Evolutionary conservation across 2,113 vertebrate species (phyloP), one percentile per base, ranked within the genome.

Genomic region (Aplodontia rufa): DNA sequence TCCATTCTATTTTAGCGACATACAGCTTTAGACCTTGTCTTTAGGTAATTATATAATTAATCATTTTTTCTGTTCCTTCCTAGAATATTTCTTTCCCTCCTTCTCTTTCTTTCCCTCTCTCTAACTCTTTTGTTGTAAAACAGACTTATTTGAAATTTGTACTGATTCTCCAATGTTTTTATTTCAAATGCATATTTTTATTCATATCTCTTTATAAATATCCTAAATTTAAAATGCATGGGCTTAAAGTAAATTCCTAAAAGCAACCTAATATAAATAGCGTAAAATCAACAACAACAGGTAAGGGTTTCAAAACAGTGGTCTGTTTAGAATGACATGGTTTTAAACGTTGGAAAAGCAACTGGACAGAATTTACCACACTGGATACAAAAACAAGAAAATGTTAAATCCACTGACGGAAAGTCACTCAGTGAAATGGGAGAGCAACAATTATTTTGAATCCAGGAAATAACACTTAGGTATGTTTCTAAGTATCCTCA

Each of bases 401-500:
- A 60, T 8, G 4, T 45, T 35, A 32, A 60, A 75, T 62, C 16
- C 51, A 47, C 35, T 74, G 3, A 49, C 47, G 55, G 84, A 60
- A 37, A 0, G 0, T 45, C 30, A 6, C 42, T 35, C 6, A 1
- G 40, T 60, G n/a, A 24, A 66, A 47, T 17, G 16, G 42, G 47
- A 85, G 83, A 79, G 4, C 6, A 7, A 30, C 32, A 8, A 51
- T 45, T 53, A 71, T 51, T 80, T 24, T 53, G 24, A 68, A 55
- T n/a, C 16, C 45, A 55, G 83, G 30, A 60, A 1, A 1, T 14
- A 26, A 5, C 40, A 6, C 22, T n/a, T 30, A 13, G 0, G 4
- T 8, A 22, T 71, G 37, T 26, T 89, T 62, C 32, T 58, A 30
- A 26, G 19, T 3, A 51, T 55, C 11, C 22, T 32, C 20, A 8